A percentile compares a stretch with the other conserved stretches of the same genome.
Conservation (phyloP, 2,797 vertebrate species). For the Carapus acus region DNA sequence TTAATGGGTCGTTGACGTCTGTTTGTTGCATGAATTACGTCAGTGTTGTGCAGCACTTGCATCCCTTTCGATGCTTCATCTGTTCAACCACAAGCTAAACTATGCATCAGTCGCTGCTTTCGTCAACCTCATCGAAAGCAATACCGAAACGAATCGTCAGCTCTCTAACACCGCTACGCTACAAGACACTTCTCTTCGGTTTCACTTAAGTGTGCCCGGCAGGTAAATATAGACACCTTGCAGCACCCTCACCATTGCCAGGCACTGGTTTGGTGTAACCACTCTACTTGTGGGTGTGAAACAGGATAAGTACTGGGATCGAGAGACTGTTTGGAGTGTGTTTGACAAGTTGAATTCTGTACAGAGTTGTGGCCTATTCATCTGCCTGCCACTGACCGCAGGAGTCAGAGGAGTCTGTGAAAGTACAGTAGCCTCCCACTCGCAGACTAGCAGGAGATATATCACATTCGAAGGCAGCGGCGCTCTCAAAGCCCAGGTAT, state of each 20-base stretch:
- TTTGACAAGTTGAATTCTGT: slow-evolving; percentile 41
- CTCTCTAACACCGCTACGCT: slow-evolving; percentile 19
- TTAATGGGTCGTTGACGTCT: not conserved
- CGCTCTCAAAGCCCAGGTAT: slow-evolving; percentile 23
- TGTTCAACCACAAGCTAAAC: not conserved
- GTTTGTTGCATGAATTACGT: not conserved
- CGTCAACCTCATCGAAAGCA: not conserved
- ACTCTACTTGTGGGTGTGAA: slow-evolving; percentile 42
- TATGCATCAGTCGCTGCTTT: not conserved
- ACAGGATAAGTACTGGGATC: slow-evolving; percentile 30
- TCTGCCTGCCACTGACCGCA: slow-evolving; percentile 50
- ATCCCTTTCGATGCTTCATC: not conserved
- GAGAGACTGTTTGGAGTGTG: slow-evolving; percentile 38
- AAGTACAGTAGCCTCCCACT: slow-evolving; percentile 56
- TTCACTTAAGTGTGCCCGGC: slow-evolving; percentile 47
- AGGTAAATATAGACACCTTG: slow-evolving; percentile 49
- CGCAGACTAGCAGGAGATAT: slow-evolving; percentile 49
- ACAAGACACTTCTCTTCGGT: slow-evolving; percentile 16
- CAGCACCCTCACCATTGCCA: slow-evolving; percentile 29
- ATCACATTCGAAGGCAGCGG: slow-evolving; percentile 36
- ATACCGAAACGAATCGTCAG: slow-evolving; percentile 10
- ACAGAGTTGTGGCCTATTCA: slow-evolving; percentile 50
- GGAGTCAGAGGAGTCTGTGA: slow-evolving; percentile 62
- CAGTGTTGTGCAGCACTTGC: not conserved
- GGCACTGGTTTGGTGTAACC: slow-evolving; percentile 21